These are phyloP conservation scores for Drosophila sordidula DNA, from an alignment of 2,888 invertebrate species.

Conservation along the genomic window DNA sequence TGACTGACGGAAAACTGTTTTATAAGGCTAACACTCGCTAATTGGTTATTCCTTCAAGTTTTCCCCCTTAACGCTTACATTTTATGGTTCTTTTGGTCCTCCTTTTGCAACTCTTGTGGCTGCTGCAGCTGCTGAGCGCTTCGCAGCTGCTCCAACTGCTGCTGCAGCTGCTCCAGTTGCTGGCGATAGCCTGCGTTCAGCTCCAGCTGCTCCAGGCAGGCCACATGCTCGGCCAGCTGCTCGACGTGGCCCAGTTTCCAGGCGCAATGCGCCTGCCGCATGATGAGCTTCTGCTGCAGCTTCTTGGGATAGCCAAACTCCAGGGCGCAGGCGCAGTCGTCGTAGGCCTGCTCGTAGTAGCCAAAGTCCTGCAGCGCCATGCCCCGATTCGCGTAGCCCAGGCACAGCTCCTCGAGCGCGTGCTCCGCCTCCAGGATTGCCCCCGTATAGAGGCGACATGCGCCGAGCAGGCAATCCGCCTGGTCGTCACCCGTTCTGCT, in stretches of 20 bases:
- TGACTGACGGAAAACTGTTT: no score
- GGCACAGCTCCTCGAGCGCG: slow-evolving; percentile 57
- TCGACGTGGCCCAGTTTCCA: slow-evolving; percentile 49
- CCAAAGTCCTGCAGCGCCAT: slow-evolving; percentile 80
- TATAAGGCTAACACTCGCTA: no score
- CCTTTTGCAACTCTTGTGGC: background rate
- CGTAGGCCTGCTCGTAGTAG: slow-evolving; percentile 79
- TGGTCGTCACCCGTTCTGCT: background rate
- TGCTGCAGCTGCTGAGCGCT: background rate
- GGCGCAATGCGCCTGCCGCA: slow-evolving; percentile 76
- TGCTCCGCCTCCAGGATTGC: slow-evolving; percentile 78
- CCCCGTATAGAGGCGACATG: slow-evolving; percentile 75
- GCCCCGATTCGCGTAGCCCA: slow-evolving; percentile 83
- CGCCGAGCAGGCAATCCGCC: slow-evolving; percentile 57
- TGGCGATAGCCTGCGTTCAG: slow-evolving; percentile 55
- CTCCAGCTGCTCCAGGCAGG: slow-evolving; percentile 29
- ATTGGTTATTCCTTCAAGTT: no score
- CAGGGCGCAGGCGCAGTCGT: slow-evolving; percentile 81
- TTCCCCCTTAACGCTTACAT: slow-evolving; percentile 31
- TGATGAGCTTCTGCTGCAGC: slow-evolving; percentile 69
- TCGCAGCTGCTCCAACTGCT: slow-evolving; percentile 14
- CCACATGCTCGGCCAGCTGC: slow-evolving; percentile 50
- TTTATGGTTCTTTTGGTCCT: background rate
- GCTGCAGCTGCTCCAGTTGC: slow-evolving; percentile 52
- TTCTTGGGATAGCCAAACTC: slow-evolving; percentile 69